Evolutionary conservation across 2,797 vertebrate genomes (phyloP), one percentile per base, ranked within the genome.

Genomic region (Rhadinocentrus ornatus): DNA sequence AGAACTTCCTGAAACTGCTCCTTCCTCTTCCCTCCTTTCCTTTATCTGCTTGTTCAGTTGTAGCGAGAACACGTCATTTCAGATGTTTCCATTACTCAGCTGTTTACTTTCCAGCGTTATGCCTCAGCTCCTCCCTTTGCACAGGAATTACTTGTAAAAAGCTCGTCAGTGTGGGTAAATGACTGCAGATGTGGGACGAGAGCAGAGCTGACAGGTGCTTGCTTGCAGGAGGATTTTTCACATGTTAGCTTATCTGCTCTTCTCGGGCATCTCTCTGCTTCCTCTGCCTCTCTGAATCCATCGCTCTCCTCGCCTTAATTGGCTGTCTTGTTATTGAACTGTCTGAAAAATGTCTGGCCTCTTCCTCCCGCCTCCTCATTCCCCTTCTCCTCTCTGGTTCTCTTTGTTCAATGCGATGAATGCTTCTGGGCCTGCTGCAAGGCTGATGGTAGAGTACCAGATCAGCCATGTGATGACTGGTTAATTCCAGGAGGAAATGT

Each of bases 401-500:
- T 62, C 72, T 78, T 64, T 5, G 39, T 75, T 80, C 73, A 29
- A 6, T 22, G 61, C 83, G 87, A 85, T 88, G 81, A 83, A 91
- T 83, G 73, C 69, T 57, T 15, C 73, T 6, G 34, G 69, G 73
- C 66, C 80, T 83, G 5, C 31, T 31, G 31, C 31, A 31, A 31
- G 31, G 37, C 78, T 69, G 26, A 52, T 68, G 62, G 62, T 12
- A 24, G 73, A 80, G 84, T 78, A 76, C 79, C 83, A 81, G 71
- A 84, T 81, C 76, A 68, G 73, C 67, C 68, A 4, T 13, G 70
- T 61, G 64, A 72, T 83, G 82, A 86, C 83, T 81, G 72, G 73
- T 83, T 86, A 80, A 87, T 89, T 89, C 89, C 58, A 6, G 7
- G 55, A 85, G 77, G 76, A 82, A 86, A 91, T 91, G 85, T 90